Percentiles rank a stretch among this genome's conserved stretches.
Conservation (phyloP, 2,888 invertebrate species). For the Cerastis rubricosa region DNA sequence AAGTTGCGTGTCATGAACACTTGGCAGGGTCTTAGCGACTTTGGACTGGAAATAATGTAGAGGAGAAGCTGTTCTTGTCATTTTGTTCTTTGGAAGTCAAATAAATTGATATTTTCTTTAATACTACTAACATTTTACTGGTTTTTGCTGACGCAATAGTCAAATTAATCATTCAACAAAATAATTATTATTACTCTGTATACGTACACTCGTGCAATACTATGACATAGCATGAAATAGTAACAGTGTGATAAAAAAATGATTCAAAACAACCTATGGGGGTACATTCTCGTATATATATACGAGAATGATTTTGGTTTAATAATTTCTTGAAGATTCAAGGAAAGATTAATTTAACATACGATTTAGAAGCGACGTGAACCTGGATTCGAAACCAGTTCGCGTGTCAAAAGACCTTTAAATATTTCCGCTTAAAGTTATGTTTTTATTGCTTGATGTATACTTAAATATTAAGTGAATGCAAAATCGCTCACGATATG, state of each 20-base stretch:
- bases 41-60: conserved; percentile 4
- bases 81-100: not conserved
- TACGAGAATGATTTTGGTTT: no score
- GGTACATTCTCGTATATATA: no score
- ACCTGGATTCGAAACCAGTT: conserved; percentile 70
- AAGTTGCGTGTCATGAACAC: conserved; percentile 9
- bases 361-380: conserved; percentile 48
- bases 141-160: not conserved
- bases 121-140: not conserved
- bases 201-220: no score
- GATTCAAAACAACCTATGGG: not conserved
- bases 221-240: no score
- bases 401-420: conserved; percentile 76
- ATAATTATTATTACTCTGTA: not conserved
- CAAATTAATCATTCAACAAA: not conserved
- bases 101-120: not conserved
- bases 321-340: not conserved
- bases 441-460: conserved; percentile 68
- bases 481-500: conserved; percentile 32
- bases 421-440: conserved; percentile 76
- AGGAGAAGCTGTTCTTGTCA: not conserved
- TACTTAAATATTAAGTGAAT: conserved; percentile 50
- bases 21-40: not conserved
- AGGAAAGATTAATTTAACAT: conserved; percentile 37
- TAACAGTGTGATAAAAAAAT: not conserved